A percentile compares a stretch with the other conserved stretches of the same genome.
phyloP scores from a whole-genome alignment of 1,140 invertebrate genomes.

The Zeugodacus cucurbitae region DNA sequence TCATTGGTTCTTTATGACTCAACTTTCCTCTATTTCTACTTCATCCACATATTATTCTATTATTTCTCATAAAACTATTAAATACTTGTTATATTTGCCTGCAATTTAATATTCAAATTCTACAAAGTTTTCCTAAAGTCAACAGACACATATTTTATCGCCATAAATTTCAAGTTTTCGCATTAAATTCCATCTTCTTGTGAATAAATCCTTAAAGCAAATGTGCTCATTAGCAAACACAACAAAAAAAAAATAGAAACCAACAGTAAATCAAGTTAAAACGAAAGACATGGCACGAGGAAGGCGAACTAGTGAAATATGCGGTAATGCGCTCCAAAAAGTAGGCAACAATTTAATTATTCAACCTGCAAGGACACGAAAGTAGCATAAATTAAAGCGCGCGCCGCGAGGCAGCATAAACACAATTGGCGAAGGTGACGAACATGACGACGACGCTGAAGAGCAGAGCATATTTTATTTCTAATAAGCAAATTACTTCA shows the following conservation, averaged over 20 bases:
- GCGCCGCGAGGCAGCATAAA: neutral
- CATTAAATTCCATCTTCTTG: neutral
- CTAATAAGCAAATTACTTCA: neutral
- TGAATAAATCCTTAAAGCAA: neutral
- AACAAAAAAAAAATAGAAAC: neutral
- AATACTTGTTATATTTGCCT: too few relatives aligned
- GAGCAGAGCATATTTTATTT: neutral
- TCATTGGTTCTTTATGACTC: too few relatives aligned
- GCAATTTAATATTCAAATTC: too few relatives aligned
- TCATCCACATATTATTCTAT: too few relatives aligned
- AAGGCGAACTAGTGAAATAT: neutral
- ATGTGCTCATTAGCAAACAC: neutral
- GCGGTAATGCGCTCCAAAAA: neutral
- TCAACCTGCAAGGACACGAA: neutral
- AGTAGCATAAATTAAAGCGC: neutral
- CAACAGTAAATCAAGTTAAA: neutral
- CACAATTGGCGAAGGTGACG: neutral
- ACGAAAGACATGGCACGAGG: neutral
- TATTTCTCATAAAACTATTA: too few relatives aligned
- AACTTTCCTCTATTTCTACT: too few relatives aligned
- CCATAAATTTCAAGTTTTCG: too few relatives aligned
- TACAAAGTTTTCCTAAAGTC: too few relatives aligned
- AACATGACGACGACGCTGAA: neutral
- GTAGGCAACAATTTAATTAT: neutral
- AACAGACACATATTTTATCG: too few relatives aligned